Evolutionary conservation across 2,888 invertebrate species (phyloP).

Genomic region (Dioctria linearis): DNA sequence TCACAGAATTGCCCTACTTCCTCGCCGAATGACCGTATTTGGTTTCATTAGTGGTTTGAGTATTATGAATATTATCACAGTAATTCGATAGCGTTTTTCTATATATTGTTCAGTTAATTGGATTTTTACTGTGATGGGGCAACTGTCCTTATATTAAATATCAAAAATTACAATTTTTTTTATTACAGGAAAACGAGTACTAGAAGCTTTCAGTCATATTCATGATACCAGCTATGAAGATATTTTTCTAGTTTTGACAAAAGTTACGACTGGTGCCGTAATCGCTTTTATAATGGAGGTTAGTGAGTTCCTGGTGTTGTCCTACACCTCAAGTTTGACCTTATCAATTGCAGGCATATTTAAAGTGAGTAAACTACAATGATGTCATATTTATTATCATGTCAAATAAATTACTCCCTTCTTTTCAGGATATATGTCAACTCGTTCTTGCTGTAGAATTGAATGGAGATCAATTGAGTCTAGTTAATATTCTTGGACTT

Average conservation of each 20-base stretch:
- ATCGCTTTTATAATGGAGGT: slow-evolving; percentile 96
- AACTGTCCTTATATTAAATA: no score
- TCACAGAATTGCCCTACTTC: no score
- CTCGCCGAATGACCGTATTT: no score
- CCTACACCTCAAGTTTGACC: slow-evolving; percentile 95
- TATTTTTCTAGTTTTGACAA: slow-evolving; percentile 72
- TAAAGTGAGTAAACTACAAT: slow-evolving; percentile 78
- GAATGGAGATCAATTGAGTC: slow-evolving; percentile 88
- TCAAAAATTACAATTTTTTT: slow-evolving; percentile 1
- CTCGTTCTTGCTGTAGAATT: slow-evolving; percentile 89
- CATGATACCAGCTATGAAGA: slow-evolving; percentile 64
- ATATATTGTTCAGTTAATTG: no score
- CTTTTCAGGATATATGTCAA: slow-evolving; percentile 90
- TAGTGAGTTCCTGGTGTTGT: slow-evolving; percentile 93
- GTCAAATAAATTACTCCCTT: slow-evolving; percentile 54
- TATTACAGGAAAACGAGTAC: slow-evolving; percentile 62
- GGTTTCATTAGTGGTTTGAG: no score
- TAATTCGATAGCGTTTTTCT: no score
- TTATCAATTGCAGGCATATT: slow-evolving; percentile 96
- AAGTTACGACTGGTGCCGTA: slow-evolving; percentile 84
- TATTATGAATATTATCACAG: no score
- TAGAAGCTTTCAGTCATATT: slow-evolving; percentile 60
- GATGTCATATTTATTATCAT: slow-evolving; percentile 22
- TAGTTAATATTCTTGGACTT: slow-evolving; percentile 88
- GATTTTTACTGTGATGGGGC: no score